A percentile compares a stretch with the other conserved stretches of the same genome.
Conservation (phyloP, 2,797 vertebrate species). For the Fratercula arctica region DNA sequence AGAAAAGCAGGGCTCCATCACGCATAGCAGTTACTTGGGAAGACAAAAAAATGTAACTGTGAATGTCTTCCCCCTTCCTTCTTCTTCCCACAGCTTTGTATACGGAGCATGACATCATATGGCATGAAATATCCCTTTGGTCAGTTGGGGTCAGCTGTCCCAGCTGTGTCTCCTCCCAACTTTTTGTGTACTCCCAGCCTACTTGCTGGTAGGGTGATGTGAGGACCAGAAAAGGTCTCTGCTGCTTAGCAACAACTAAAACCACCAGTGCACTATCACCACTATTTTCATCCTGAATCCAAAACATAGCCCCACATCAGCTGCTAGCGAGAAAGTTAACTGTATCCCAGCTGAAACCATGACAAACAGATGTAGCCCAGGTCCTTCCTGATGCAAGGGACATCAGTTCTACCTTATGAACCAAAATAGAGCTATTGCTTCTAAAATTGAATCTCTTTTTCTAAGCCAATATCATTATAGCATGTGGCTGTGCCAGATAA, state of each 20-base stretch:
- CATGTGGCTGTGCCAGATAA: neutral
- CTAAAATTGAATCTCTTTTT: neutral
- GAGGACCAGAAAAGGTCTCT: neutral
- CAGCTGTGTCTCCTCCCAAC: neutral
- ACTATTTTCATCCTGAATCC: neutral
- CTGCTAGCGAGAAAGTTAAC: neutral
- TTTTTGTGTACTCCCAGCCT: neutral
- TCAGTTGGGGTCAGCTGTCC: neutral
- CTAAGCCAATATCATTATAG: neutral
- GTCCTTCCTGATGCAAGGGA: neutral
- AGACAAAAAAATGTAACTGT: neutral
- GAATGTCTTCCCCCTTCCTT: neutral
- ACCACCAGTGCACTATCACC: neutral
- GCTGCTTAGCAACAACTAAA: neutral
- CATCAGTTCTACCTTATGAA: neutral
- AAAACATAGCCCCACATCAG: neutral
- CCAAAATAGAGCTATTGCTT: neutral
- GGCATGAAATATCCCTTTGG: neutral
- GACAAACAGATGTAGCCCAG: neutral
- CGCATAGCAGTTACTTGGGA: neutral
- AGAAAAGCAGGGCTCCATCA: neutral
- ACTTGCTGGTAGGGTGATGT: neutral
- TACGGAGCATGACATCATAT: neutral
- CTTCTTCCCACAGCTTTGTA: neutral
- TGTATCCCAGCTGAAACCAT: neutral